Evolutionary conservation across 1,140 invertebrate species (phyloP).

Genomic region (Probaryconus sp.): DNA sequence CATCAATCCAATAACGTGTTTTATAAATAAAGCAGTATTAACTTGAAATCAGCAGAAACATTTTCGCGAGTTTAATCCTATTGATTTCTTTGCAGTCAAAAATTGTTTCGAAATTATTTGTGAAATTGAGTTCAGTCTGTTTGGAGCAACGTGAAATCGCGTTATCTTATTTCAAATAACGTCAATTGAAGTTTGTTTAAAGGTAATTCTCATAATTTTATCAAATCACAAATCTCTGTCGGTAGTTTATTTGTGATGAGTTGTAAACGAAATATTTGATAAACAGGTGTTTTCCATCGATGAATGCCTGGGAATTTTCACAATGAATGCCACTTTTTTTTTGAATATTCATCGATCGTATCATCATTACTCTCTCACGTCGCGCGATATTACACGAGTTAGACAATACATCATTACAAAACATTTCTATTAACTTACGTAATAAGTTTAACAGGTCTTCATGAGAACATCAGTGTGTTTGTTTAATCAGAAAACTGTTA

Average conservation of each 20-base stretch:
- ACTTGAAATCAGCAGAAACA: too few relatives aligned
- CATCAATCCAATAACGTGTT: too few relatives aligned
- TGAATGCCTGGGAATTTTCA: slow-evolving; percentile 18
- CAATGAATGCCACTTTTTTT: slow-evolving; percentile 17
- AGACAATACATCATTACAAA: slow-evolving; percentile 15
- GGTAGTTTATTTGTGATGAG: slow-evolving; percentile 1
- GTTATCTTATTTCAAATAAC: too few relatives aligned
- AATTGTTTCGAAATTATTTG: too few relatives aligned
- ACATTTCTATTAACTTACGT: slow-evolving; percentile 3
- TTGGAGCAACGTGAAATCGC: too few relatives aligned
- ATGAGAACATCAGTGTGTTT: too few relatives aligned
- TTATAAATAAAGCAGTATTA: too few relatives aligned
- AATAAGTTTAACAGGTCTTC: neutral
- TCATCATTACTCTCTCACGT: neutral
- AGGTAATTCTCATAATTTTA: slow-evolving; percentile 11
- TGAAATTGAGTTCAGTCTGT: too few relatives aligned
- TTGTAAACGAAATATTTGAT: slow-evolving; percentile 12
- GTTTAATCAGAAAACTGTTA: too few relatives aligned
- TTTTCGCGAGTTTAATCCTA: too few relatives aligned
- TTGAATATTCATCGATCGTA: slow-evolving; percentile 26
- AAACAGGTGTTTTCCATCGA: slow-evolving; percentile 17
- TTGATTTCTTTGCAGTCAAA: too few relatives aligned
- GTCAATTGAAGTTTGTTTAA: neutral
- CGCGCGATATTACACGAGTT: slow-evolving; percentile 1
- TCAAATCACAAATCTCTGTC: neutral